Conservation (phyloP, 2,888 invertebrate genomes). For the Ochropacha duplaris region DNA sequence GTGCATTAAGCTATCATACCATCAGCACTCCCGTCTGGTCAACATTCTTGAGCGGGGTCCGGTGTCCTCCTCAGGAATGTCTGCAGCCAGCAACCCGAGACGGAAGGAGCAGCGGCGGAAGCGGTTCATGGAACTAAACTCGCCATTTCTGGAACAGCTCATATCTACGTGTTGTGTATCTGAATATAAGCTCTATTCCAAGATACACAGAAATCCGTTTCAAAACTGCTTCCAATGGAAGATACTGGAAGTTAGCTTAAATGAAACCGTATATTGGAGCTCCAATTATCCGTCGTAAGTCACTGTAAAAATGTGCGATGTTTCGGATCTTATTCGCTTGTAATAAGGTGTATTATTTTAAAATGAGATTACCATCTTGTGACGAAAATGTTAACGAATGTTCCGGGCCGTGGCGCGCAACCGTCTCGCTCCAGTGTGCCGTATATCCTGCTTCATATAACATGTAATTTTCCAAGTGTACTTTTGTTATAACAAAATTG, state of each 20-base stretch:
- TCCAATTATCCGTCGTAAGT: slow-evolving; percentile 5
- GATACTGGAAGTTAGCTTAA: slow-evolving; percentile 24
- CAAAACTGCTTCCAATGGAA: slow-evolving; percentile 15
- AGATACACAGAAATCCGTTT: slow-evolving; percentile 23
- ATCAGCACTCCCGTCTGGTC: slow-evolving; percentile 65
- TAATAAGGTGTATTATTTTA: slow-evolving; percentile 27
- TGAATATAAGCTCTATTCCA: slow-evolving; percentile 31
- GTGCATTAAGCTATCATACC: slow-evolving; percentile 73
- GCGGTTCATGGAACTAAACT: slow-evolving; percentile 73
- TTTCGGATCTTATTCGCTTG: slow-evolving; percentile 12
- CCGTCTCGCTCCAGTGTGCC: slow-evolving; percentile 80
- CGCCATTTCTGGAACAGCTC: slow-evolving; percentile 37
- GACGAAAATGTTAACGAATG: slow-evolving; percentile 42
- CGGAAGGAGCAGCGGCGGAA: slow-evolving; percentile 80
- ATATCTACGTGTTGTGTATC: slow-evolving; percentile 9
- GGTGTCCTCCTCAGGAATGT: slow-evolving; percentile 74
- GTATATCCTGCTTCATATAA: slow-evolving; percentile 74
- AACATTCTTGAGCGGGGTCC: slow-evolving; percentile 71
- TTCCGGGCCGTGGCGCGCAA: slow-evolving; percentile 70
- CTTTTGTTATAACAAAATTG: slow-evolving; percentile 40
- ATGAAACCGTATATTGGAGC: slow-evolving; percentile 14
- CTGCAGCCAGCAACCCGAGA: slow-evolving; percentile 78
- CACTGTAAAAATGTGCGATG: slow-evolving; percentile 8
- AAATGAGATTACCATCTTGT: slow-evolving; percentile 14
- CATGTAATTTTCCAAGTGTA: slow-evolving; percentile 64